Percentiles rank a stretch among this genome's conserved stretches.
Conservation (phyloP, 2,797 vertebrate genomes). For the Prunella strophiata region DNA sequence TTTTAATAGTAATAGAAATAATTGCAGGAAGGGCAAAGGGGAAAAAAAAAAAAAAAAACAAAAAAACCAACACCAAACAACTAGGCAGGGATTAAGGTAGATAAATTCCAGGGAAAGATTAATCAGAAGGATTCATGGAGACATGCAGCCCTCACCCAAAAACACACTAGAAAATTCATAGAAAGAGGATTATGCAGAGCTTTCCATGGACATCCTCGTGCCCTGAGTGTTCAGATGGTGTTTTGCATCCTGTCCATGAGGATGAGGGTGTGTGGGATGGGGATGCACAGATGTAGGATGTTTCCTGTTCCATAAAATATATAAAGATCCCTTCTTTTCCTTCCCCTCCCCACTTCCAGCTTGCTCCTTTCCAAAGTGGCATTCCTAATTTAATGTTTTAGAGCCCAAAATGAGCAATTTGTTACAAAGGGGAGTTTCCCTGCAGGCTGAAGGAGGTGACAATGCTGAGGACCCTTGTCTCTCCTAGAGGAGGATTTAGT, state of each 20-base stretch:
- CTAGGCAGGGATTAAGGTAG: not conserved
- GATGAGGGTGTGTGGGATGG: not conserved
- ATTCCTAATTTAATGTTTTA: not conserved
- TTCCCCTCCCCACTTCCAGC: not conserved
- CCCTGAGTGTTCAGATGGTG: fast-evolving
- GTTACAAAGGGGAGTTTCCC: not conserved
- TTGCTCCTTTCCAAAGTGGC: not conserved
- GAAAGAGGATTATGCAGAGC: not conserved
- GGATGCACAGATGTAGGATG: fast-evolving
- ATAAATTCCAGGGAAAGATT: not conserved
- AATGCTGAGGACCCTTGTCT: not conserved
- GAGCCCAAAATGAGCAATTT: not conserved
- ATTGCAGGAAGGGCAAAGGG: not conserved
- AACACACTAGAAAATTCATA: not conserved
- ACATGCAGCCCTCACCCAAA: not conserved
- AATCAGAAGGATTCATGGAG: not conserved
- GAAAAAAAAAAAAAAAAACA: not conserved
- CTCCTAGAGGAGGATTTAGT: not conserved
- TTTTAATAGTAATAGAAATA: not conserved
- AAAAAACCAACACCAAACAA: too few relatives aligned
- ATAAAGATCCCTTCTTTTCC: not conserved
- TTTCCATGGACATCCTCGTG: fast-evolving
- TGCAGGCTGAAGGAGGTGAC: not conserved
- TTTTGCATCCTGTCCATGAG: not conserved
- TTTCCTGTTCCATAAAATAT: not conserved